phyloP scores from a whole-genome alignment of 2,888 invertebrate genomes.

The Ophioninae sp. region DNA sequence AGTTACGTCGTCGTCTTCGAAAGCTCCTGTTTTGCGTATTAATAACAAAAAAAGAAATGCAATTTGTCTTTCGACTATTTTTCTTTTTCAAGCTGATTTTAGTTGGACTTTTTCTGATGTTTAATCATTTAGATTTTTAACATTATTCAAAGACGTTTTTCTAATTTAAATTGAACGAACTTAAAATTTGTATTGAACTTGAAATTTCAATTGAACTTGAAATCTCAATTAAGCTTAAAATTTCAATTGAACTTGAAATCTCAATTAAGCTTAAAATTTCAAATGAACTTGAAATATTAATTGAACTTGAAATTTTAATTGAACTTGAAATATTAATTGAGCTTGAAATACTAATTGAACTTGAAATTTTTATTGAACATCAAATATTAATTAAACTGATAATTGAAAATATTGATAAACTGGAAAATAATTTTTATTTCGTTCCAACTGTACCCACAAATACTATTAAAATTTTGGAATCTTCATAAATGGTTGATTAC shows the following conservation, averaged over 20 bases:
- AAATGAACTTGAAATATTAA: background rate
- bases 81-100: background rate
- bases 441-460: no score
- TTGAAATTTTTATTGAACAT: background rate
- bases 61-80: background rate
- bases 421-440: background rate
- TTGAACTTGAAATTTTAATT: background rate
- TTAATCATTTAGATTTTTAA: no score
- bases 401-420: background rate
- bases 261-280: no score
- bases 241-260: background rate
- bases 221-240: background rate
- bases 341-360: background rate
- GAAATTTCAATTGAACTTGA: background rate
- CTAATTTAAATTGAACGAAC: no score
- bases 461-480: background rate
- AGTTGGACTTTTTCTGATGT: background rate
- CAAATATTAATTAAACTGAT: background rate
- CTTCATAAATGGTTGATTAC: background rate
- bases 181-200: background rate
- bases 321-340: no score
- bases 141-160: no score
- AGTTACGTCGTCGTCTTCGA: constrained; percentile 98
- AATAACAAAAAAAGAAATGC: background rate
- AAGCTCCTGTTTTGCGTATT: constrained; percentile 87